Evolutionary conservation across 2,797 vertebrate genomes (phyloP).

Genomic region (Aeoliscus strigatus): DNA sequence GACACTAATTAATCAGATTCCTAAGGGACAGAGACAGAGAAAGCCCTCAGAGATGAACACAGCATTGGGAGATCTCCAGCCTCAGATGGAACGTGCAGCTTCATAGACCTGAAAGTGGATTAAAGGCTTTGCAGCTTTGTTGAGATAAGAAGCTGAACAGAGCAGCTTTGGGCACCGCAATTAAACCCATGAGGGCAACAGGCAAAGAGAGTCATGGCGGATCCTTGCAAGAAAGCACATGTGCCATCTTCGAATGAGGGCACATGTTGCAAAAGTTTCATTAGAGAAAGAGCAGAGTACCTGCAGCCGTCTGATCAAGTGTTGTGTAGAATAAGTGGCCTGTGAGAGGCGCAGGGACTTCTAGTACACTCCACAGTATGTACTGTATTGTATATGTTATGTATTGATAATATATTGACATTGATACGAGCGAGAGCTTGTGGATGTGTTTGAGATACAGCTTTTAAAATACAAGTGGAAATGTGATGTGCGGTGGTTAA

Average conservation of each 20-base stretch:
- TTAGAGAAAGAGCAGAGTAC: background rate
- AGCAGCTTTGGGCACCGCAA: conserved; percentile 40
- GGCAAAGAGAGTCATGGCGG: conserved; percentile 14
- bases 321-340: too few relatives aligned
- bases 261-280: conserved; percentile 1
- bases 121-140: conserved; percentile 70
- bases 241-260: conserved; percentile 1
- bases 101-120: conserved; percentile 68
- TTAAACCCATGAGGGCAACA: conserved; percentile 18
- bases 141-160: conserved; percentile 60
- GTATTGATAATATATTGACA: too few relatives aligned
- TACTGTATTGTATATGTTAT: too few relatives aligned
- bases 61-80: conserved; percentile 41
- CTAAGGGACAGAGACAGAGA: conserved; percentile 21
- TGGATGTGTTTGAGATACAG: too few relatives aligned
- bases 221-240: conserved; percentile 23
- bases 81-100: conserved; percentile 46
- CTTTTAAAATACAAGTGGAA: too few relatives aligned
- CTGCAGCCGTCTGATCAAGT: too few relatives aligned
- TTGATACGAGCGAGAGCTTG: too few relatives aligned
- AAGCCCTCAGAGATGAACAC: conserved; percentile 25
- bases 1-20: conserved; percentile 53
- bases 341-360: too few relatives aligned
- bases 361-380: too few relatives aligned
- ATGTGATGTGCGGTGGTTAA: too few relatives aligned